A percentile compares a stretch with the other conserved stretches of the same genome.
These are phyloP conservation scores for Adelognathus sp. DNA, from an alignment of 2,888 invertebrate species.

Conservation along the genomic window DNA sequence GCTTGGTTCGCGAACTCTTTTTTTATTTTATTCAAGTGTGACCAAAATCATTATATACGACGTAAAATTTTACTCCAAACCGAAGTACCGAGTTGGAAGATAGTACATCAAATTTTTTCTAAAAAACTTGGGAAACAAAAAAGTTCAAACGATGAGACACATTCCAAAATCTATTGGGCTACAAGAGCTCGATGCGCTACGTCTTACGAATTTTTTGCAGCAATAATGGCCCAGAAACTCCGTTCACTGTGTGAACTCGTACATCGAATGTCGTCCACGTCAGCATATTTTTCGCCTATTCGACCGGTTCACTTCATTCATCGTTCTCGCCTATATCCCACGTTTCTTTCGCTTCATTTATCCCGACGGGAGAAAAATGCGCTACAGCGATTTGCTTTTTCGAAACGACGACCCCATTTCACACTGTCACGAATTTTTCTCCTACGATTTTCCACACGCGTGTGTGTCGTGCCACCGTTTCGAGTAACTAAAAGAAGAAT, in stretches of 20 bases:
- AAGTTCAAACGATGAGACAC: too few species aligned
- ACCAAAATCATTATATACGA: too few species aligned
- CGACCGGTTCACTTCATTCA: background rate
- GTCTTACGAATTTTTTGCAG: background rate
- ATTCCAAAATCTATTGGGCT: too few species aligned
- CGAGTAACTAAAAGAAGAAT: too few species aligned
- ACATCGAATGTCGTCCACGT: background rate
- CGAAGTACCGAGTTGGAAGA: too few species aligned
- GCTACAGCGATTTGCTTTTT: background rate
- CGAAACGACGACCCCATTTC: background rate
- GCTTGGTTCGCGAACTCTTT: too few species aligned
- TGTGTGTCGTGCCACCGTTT: too few species aligned
- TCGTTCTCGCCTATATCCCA: background rate
- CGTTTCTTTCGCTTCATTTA: background rate
- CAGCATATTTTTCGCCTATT: conserved; percentile 16
- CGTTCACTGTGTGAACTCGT: background rate
- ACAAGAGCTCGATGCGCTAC: background rate
- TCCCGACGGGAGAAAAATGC: background rate
- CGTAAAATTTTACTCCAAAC: too few species aligned
- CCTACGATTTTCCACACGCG: too few species aligned
- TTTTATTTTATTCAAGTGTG: too few species aligned
- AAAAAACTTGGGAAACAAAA: too few species aligned
- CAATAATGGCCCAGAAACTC: background rate
- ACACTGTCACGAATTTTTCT: background rate
- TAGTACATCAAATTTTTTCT: too few species aligned